Base-by-base conservation (phyloP, 2,888 invertebrate species). In the Germaria angustata region DNA sequence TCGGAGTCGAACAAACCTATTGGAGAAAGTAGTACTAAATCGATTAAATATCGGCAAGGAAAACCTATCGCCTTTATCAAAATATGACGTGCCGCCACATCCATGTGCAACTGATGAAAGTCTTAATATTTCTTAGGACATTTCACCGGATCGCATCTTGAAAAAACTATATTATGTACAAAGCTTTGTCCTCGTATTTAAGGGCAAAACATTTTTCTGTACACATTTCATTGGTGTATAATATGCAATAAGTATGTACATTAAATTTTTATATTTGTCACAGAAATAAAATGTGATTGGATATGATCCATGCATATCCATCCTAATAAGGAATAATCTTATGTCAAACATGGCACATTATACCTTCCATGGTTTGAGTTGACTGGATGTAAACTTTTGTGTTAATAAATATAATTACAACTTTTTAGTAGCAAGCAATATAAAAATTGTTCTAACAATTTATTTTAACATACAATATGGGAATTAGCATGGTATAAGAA, bases 21-120 rank as follows among this genome's bases (percentile, higher is more conserved):
- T 89, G 75, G 90, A 90, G 63, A 84, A 87, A 77, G 84, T 88
- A 32, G 86, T 86, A 34, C 68, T 88, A 15, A 90, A 88, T 84
- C 88, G 88, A 1, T 46, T 88, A 39, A 81, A 86, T 15, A 65
- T 73, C 13, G 88, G 86, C 34, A 89, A 89, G 68, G 89, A 89
- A 68, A 89, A 89, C 66, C 83, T 85, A 66, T 86, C 86, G 3
- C 88, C 88, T 7, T 11, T 46, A 36, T 36, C 63, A 20, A 66
- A 80, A 39, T n/a, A 20, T 24, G 59, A 79, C 15, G 69, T 63
- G 13, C 34, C 53, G 46, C 17, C 20, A 28, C n/a, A 44, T 2
- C 7, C 57, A 9, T 34, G 5, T 17, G 3, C 8, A 11, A 13
- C 0, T 34, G n/a, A 34, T 17, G 15, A n/a, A 34, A 51, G 22